Percentiles rank a stretch among this genome's conserved stretches.
phyloP scores from a whole-genome alignment of 2,888 invertebrate species.

The Drosophila meridionalis region DNA sequence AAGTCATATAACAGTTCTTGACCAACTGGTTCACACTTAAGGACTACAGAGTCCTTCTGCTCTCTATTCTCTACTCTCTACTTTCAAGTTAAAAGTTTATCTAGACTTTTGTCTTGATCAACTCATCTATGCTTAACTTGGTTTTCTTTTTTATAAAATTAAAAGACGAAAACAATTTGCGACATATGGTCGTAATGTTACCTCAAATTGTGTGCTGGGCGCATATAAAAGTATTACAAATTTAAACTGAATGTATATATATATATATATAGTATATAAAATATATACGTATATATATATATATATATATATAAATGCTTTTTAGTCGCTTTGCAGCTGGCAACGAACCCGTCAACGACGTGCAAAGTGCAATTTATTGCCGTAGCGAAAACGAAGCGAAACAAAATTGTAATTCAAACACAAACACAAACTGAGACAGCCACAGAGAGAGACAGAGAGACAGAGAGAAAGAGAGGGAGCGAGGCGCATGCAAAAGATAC shows the following conservation, averaged over 20 bases:
- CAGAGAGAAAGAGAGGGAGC: neutral
- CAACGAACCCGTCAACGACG: slow-evolving; percentile 77
- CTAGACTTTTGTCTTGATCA: neutral
- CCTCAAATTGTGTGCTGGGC: slow-evolving; percentile 14
- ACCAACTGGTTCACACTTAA: neutral
- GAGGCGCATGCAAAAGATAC: slow-evolving; percentile 63
- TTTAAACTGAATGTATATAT: slow-evolving; percentile 12
- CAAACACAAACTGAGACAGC: slow-evolving; percentile 42
- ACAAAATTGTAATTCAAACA: slow-evolving; percentile 78
- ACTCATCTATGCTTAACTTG: neutral
- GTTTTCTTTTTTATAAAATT: neutral
- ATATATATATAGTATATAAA: slow-evolving; percentile 11
- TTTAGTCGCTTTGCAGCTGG: slow-evolving; percentile 62
- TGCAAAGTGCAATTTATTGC: slow-evolving; percentile 78
- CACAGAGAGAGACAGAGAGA: neutral
- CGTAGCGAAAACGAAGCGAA: slow-evolving; percentile 69
- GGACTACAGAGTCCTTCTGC: neutral
- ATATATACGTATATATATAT: slow-evolving; percentile 11
- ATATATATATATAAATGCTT: slow-evolving; percentile 25
- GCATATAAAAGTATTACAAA: slow-evolving; percentile 26
- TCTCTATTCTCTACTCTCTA: neutral
- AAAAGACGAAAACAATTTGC: neutral
- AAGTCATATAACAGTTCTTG: too few species aligned
- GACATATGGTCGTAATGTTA: slow-evolving; percentile 29
- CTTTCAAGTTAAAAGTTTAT: neutral